Percentiles rank a stretch among this genome's conserved stretches.
phyloP scores from a whole-genome alignment of 2,113 vertebrate genomes.

The Eurypyga helias region DNA sequence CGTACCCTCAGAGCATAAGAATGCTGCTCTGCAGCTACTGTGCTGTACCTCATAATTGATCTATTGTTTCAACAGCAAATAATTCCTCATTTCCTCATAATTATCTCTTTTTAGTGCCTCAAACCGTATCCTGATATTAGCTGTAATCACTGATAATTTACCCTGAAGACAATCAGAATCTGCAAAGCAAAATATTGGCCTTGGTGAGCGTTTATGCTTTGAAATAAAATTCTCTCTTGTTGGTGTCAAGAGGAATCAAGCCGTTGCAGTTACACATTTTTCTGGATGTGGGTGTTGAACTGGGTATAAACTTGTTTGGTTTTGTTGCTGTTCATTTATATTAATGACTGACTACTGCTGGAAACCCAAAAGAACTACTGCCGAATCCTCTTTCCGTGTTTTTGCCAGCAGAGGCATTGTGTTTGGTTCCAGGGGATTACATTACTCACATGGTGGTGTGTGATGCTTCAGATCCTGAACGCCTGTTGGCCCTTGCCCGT shows the following conservation, averaged over 20 bases:
- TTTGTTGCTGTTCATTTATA: conserved; percentile 21
- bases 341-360: background rate
- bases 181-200: background rate
- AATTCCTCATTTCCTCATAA: conserved; percentile 59
- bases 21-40: conserved; percentile 52
- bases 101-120: conserved; percentile 39
- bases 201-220: background rate
- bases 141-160: conserved; percentile 22
- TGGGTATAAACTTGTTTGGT: conserved; percentile 35
- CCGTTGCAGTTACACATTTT: background rate
- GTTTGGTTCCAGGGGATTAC: conserved; percentile 23
- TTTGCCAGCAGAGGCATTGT: background rate
- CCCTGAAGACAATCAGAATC: background rate
- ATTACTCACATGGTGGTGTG: background rate
- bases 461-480: background rate
- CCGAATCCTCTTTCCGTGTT: background rate
- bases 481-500: background rate
- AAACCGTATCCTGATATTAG: conserved; percentile 1
- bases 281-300: conserved; percentile 1
- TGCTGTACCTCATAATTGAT: conserved; percentile 49
- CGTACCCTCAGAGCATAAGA: conserved; percentile 56
- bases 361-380: background rate
- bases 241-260: background rate
- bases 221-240: background rate
- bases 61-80: conserved; percentile 59